Evolutionary conservation across 1,140 invertebrate genomes (phyloP).

Genomic region (Lepidurus apus): DNA sequence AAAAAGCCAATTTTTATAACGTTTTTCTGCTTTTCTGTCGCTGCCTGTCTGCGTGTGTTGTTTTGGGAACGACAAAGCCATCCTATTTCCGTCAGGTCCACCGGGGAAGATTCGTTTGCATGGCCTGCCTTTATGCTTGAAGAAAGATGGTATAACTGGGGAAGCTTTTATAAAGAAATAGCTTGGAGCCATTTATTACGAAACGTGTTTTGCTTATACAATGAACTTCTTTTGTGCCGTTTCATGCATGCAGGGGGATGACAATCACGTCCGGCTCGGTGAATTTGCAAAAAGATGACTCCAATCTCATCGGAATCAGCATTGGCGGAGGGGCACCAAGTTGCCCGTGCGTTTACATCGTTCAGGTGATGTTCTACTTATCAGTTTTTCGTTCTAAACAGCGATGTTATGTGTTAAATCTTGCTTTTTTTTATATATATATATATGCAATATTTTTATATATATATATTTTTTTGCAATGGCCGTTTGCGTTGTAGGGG

Average conservation of each 20-base stretch:
- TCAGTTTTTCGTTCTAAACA: constrained; percentile 30
- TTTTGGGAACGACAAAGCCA: neutral
- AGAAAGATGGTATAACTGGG: constrained; percentile 25
- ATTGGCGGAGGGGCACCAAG: constrained; percentile 93
- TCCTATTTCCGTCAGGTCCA: constrained; percentile 9
- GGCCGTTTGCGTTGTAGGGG: too few species aligned
- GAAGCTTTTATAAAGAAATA: constrained; percentile 20
- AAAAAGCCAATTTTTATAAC: neutral
- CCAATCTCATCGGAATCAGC: constrained; percentile 95
- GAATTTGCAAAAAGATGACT: constrained; percentile 82
- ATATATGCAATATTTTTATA: too few species aligned
- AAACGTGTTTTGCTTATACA: constrained; percentile 24
- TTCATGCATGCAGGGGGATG: constrained; percentile 74
- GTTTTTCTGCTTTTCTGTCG: constrained; percentile 15
- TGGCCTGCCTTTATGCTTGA: constrained; percentile 23
- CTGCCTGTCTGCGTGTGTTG: neutral
- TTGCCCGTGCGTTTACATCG: constrained; percentile 96
- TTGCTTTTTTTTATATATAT: neutral
- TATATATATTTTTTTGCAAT: too few species aligned
- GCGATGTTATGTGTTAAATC: neutral
- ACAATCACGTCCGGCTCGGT: constrained; percentile 92
- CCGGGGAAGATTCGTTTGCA: neutral
- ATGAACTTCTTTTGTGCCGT: constrained; percentile 33
- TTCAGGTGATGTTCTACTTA: constrained; percentile 52
- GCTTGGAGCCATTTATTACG: constrained; percentile 23